phyloP scores from a whole-genome alignment of 2,113 vertebrate species.

The Oncorhynchus masou region DNA sequence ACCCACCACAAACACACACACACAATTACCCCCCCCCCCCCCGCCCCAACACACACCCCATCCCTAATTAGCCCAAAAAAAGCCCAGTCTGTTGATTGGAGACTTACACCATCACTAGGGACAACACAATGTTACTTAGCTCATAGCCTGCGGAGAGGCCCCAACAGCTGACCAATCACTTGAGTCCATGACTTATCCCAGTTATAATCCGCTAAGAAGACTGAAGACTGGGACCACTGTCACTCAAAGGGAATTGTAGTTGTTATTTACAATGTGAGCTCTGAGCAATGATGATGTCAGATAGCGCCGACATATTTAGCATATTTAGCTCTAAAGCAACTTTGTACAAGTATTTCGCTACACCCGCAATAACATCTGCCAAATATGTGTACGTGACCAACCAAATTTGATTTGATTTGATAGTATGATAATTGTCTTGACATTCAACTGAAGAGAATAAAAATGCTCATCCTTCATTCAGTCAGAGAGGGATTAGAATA shows the following conservation, averaged over 20 bases:
- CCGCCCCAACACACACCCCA: constrained; percentile 24
- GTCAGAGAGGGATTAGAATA: no score
- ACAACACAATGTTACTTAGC: not conserved
- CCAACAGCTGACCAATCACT: constrained; percentile 46
- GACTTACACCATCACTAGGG: constrained; percentile 28
- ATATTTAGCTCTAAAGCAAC: no score
- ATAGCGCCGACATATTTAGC: no score
- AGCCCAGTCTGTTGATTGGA: constrained; percentile 5
- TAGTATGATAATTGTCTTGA: no score
- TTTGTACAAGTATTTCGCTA: no score
- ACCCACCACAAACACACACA: not conserved
- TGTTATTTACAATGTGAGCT: no score
- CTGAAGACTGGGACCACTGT: constrained; percentile 33
- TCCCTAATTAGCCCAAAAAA: constrained; percentile 38
- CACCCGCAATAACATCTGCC: no score
- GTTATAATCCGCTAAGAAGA: constrained; percentile 59
- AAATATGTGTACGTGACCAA: no score
- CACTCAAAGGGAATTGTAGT: constrained; percentile 29
- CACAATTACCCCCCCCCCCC: not conserved
- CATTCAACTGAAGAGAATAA: no score
- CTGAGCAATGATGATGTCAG: no score
- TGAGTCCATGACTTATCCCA: constrained; percentile 20
- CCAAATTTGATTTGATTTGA: no score
- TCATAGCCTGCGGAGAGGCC: constrained; percentile 11
- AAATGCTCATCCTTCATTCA: no score